Evolutionary conservation across 1,140 invertebrate species (phyloP).

Genomic region (Acromyrmex charruanus): DNA sequence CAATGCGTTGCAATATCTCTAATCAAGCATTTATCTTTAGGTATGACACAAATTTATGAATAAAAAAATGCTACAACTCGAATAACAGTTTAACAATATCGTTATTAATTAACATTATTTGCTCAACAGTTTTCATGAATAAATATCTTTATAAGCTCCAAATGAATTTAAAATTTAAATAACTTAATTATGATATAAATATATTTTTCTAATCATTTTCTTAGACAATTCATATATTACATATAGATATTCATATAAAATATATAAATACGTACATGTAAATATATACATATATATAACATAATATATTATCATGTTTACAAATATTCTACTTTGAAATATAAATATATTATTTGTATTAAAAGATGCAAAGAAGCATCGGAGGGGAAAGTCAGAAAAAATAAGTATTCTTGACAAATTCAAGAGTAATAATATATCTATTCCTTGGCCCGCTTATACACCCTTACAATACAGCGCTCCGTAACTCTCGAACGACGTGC

Average conservation of each 20-base stretch:
- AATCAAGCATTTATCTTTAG: conserved; percentile 14
- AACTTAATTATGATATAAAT: no score
- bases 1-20: conserved; percentile 40
- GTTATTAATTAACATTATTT: conserved; percentile 4
- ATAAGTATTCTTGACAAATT: conserved; percentile 29
- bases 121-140: neutral
- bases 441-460: neutral
- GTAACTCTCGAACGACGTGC: conserved; percentile 44
- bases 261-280: no score
- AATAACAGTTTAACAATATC: neutral
- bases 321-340: neutral
- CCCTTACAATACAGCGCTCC: neutral
- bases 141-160: neutral
- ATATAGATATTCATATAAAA: neutral
- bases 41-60: neutral
- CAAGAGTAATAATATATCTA: conserved; percentile 12
- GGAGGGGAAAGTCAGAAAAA: no score
- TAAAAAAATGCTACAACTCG: neutral
- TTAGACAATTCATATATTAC: neutral
- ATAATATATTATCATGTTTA: neutral
- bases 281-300: no score
- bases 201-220: no score
- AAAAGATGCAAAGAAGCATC: neutral
- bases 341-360: neutral
- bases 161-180: no score